Evolutionary conservation across 2,888 invertebrate genomes (phyloP), one percentile per base, ranked within the genome.

Genomic region (Drosophila ustulata): DNA sequence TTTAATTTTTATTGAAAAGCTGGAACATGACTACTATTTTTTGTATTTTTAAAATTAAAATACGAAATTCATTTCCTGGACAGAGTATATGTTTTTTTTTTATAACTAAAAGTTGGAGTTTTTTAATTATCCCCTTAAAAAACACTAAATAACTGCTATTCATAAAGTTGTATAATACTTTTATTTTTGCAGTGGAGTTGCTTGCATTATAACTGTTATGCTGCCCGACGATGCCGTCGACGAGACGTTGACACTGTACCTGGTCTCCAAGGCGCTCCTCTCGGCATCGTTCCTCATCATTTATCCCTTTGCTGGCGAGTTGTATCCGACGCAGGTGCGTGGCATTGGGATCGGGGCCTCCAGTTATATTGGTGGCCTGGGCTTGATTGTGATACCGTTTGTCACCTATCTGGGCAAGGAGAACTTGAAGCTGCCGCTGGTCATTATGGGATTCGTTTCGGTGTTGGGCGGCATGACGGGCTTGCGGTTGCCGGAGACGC

Each of bases 271-370:
- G 93, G 97, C 97, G 75, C 95, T 97, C 76, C 96, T 98, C 90
- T 97, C 98, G 1, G 97, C 97, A 5, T 97, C 97, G 5, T 98
- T 97, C 93, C 93, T 97, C 63, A 97, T 97, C 72, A 97, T 98
- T 84, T 98, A 98, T 92, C 97, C 98, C 0, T 98, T 98, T 92
- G 97, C 97, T 79, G 97, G 97, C 8, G 98, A 98, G 93, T 92
- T 98, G 25, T 98, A 98, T 92, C 98, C 98, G 1, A 98, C 98
- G 2, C 96, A 97, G 91, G 94, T 97, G 49, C 94, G 98, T 82
- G 98, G 98, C 2, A 94, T 98, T 61, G 98, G 98, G 13, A 97
- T 98, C 80, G 98, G 98, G 50, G 96, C 97, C 58, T 97, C 97
- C 1, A 97, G 97, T 13, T 98, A 98, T 91, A 96, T 98, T 78